These are phyloP conservation scores for Enteromius anoplus DNA, from an alignment of 2,797 vertebrate species.

Conservation along the genomic window DNA sequence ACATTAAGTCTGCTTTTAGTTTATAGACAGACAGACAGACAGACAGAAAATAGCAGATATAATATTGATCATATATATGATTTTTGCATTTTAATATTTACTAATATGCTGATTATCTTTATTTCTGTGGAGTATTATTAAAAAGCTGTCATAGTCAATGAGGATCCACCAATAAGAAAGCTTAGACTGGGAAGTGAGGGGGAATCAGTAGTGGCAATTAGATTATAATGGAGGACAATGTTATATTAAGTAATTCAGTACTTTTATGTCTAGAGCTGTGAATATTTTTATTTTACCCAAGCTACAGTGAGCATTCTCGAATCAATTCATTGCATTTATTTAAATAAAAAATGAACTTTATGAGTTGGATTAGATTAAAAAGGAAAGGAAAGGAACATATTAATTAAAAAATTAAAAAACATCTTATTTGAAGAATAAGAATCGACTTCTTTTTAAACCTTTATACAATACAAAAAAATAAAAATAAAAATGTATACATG, in stretches of 20 bases:
- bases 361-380: too few relatives aligned
- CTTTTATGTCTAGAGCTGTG: conserved; percentile 70
- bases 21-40: not conserved
- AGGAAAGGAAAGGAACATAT: too few relatives aligned
- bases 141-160: conserved; percentile 83
- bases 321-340: too few relatives aligned
- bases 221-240: conserved; percentile 79
- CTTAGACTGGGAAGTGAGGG: not conserved
- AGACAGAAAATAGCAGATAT: not conserved
- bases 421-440: too few relatives aligned
- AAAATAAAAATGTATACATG: too few relatives aligned
- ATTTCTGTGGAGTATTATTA: conserved; percentile 80
- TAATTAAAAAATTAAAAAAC: too few relatives aligned
- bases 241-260: conserved; percentile 76
- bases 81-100: not conserved
- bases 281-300: not conserved
- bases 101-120: conserved; percentile 38
- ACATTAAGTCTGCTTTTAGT: not conserved
- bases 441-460: too few relatives aligned
- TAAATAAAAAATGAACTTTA: too few relatives aligned
- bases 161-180: conserved; percentile 67
- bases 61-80: not conserved
- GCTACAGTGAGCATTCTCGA: not conserved
- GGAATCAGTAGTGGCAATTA: conserved; percentile 67
- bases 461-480: too few relatives aligned